Conservation (phyloP, 2,797 vertebrate species). For the Helarctos malayanus region DNA sequence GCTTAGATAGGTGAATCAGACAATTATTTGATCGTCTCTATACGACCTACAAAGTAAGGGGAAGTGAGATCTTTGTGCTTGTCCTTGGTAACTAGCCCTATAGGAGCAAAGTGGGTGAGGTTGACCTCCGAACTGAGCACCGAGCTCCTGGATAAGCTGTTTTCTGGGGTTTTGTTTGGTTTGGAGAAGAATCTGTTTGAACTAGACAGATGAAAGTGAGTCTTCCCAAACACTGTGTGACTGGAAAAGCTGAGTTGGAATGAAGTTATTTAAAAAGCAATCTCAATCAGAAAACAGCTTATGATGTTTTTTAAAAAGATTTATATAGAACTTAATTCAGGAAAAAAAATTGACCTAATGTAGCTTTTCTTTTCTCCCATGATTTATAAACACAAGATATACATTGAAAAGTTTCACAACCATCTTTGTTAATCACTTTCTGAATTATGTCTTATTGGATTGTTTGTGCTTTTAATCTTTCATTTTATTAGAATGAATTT, state of each 20-base stretch:
- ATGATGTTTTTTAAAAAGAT: neutral
- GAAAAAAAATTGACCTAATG: neutral
- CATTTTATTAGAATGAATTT: neutral
- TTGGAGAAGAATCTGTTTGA: neutral
- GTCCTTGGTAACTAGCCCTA: neutral
- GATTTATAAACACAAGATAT: neutral
- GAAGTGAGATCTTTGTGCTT: neutral
- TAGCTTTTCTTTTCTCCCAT: neutral
- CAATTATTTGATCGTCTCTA: neutral
- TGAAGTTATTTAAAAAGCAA: neutral
- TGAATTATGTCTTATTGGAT: neutral
- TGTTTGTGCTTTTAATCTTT: neutral
- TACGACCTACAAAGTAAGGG: neutral
- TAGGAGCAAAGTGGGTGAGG: accelerated
- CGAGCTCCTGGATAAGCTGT: neutral
- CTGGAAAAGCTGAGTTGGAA: neutral
- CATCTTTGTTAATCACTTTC: neutral
- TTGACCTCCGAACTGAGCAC: accelerated
- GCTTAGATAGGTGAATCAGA: neutral
- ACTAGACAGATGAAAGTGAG: neutral
- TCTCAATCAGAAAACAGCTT: neutral
- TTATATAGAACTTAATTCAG: neutral
- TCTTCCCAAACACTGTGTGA: neutral
- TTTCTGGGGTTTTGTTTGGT: neutral
- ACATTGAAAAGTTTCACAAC: neutral